Evolutionary conservation across 2,888 invertebrate species (phyloP), one percentile per base, ranked within the genome.

Genomic region (Ochropacha duplaris): DNA sequence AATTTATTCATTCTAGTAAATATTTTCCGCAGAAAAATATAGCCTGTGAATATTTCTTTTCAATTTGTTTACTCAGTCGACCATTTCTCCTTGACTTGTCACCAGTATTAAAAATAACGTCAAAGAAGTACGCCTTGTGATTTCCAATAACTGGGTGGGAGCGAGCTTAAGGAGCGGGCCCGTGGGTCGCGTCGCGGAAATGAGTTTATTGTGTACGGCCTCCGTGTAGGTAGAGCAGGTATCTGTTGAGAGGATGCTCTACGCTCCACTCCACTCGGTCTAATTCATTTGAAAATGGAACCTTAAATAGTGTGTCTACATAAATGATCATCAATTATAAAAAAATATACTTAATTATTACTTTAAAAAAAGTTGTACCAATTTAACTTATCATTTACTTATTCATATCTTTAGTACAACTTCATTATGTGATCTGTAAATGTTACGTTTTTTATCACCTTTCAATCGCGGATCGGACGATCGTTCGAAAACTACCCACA

Each of bases 101-200:
- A 52, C 52, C 19, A 31, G 19, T 52, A 52, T 34, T 52, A 12
- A 52, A 19, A 31, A 52, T 31, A 31, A 34, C 22, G 31, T 24
- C 52, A 52, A 52, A 52, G 52, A 34, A 52, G 31, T 44, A 44
- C 31, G 31, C 31, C 31, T 52, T 6, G 31, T 52, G 52, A 52
- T 52, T 52, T 52, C 52, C 31, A 52, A 52, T 31, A 28, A 16
- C 51, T n/a, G 28, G 44, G 44, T 44, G 19, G 44, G 19, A 44
- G 44, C 44, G 19, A 3, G 39, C 8, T n/a, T n/a, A n/a, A n/a
- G n/a, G 19, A 44, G 44, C 44, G 19, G 3, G 39, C 8, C 44
- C 16, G 51, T 28, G 26, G 52, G 34, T 9, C 11, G 31, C 31
- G 34, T 9, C 11, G 31, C 31, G 52, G 31, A 31, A 52, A 52